Evolutionary conservation across 2,888 invertebrate species (phyloP), one percentile per base, ranked within the genome.

Genomic region (Phortica okadai): DNA sequence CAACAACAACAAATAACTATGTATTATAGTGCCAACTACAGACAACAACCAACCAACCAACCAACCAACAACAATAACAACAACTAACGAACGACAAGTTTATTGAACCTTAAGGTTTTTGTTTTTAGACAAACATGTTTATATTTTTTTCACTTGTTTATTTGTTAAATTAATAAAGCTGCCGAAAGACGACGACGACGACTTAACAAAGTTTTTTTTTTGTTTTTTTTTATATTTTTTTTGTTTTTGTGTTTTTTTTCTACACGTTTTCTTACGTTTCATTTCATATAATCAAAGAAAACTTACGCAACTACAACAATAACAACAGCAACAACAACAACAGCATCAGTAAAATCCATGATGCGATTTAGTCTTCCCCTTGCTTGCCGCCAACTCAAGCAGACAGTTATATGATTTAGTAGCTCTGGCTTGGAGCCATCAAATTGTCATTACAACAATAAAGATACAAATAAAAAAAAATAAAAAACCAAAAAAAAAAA

Each of bases 131-230:
- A 25, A 66, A 66, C 66, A 42, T 16, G 33, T 66, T 66, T 4
- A 41, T 5, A 14, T 66, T 66, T 42, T 66, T 44, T 41, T 33
- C 58, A 73, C 21, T 50, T 70, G 21, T 16, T 54, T 70, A 70
- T n/a, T 70, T 70, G 11, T 45, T 66, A 42, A 62, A 88, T 84
- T 84, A 88, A 88, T 88, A 85, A 84, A 81, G 75, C 79, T 70
- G 33, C 25, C 21, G 16, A 62, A 25, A 6, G 21, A 16, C 59
- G 25, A 16, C 54, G n/a, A 4, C 59, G 7, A 21, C 59, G 59
- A 16, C 21, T 7, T 2, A 59, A 21, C 59, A 59, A 59, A 59
- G 21, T 59, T 11, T 59, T 7, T 16, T 14, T 5, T 21, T 10
- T 58, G 25, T 64, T 8, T 56, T 56, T 11, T 56, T 56, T 11